These are phyloP conservation scores for Coregonus clupeaformis DNA, from an alignment of 2,113 vertebrate species.

Conservation along the genomic window DNA sequence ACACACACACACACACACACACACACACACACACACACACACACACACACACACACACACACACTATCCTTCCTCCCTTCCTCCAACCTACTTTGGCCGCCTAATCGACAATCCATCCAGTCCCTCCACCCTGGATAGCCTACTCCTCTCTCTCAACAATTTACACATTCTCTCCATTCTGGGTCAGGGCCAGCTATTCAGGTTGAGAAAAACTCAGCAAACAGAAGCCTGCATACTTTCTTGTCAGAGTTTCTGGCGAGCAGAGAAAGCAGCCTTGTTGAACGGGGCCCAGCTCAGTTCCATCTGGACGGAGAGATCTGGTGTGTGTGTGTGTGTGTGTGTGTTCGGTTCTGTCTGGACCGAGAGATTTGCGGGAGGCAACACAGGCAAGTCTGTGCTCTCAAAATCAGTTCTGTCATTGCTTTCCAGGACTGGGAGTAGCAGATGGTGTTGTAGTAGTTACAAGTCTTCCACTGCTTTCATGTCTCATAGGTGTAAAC, in stretches of 20 bases:
- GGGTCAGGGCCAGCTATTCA: slow-evolving; percentile 51
- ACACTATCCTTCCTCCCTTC: not conserved
- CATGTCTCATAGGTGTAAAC: not conserved
- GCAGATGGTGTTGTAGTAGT: too few relatives aligned
- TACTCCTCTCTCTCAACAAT: slow-evolving; percentile 40
- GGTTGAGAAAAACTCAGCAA: slow-evolving; percentile 49
- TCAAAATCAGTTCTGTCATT: not conserved
- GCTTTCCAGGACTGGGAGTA: not conserved
- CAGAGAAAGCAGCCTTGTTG: slow-evolving; percentile 50
- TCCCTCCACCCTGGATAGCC: slow-evolving; percentile 15
- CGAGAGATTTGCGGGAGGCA: slow-evolving; percentile 22
- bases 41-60: not conserved
- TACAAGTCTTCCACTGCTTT: not conserved
- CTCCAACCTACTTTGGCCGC: slow-evolving; percentile 16
- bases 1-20: not conserved
- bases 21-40: too few relatives aligned
- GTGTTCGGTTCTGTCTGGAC: slow-evolving; percentile 21
- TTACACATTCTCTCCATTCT: slow-evolving; percentile 62
- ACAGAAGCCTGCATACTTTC: slow-evolving; percentile 55
- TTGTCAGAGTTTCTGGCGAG: slow-evolving; percentile 24
- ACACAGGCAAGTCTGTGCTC: not conserved
- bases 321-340: not conserved
- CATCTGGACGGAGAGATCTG: slow-evolving; percentile 29
- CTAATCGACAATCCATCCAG: slow-evolving; percentile 22
- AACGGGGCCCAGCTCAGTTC: slow-evolving; percentile 29